Conservation (phyloP, 2,113 vertebrate genomes). For the Pelvicachromis taeniatus region DNA sequence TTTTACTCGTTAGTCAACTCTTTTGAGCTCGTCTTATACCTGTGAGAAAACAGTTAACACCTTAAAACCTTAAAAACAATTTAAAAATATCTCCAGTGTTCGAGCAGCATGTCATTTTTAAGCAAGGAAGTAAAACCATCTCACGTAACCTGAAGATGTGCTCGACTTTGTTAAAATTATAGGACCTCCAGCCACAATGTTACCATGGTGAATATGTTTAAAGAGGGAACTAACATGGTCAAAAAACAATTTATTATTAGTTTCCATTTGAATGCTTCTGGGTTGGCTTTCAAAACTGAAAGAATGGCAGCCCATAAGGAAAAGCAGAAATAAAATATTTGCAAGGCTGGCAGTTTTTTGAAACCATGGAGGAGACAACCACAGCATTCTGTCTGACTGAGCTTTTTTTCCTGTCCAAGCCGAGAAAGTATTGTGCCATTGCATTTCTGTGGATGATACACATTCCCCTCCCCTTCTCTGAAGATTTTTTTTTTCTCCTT, state of each 20-base stretch:
- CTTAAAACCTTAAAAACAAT: not conserved
- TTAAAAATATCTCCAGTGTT: not conserved
- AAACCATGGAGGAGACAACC: conserved; percentile 26
- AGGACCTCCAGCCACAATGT: not conserved
- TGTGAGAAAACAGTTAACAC: not conserved
- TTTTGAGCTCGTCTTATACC: not conserved
- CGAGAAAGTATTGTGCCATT: conserved; percentile 66
- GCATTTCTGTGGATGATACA: conserved; percentile 15
- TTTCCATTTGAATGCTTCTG: not conserved
- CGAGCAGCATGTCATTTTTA: not conserved
- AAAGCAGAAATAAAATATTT: conserved; percentile 55
- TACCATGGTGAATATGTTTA: not conserved
- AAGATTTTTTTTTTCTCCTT: conserved; percentile 32
- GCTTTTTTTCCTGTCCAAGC: not conserved
- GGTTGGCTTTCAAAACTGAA: not conserved
- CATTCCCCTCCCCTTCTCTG: not conserved
- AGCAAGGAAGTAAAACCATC: not conserved
- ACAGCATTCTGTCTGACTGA: conserved; percentile 34
- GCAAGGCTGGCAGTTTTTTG: conserved; percentile 39
- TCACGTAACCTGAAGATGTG: not conserved
- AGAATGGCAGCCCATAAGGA: not conserved
- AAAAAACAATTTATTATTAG: not conserved
- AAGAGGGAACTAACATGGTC: not conserved
- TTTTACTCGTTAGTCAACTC: not conserved
- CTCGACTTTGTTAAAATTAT: not conserved